These are phyloP conservation scores for Agapornis roseicollis DNA, from an alignment of 2,113 vertebrate species.

Conservation along the genomic window DNA sequence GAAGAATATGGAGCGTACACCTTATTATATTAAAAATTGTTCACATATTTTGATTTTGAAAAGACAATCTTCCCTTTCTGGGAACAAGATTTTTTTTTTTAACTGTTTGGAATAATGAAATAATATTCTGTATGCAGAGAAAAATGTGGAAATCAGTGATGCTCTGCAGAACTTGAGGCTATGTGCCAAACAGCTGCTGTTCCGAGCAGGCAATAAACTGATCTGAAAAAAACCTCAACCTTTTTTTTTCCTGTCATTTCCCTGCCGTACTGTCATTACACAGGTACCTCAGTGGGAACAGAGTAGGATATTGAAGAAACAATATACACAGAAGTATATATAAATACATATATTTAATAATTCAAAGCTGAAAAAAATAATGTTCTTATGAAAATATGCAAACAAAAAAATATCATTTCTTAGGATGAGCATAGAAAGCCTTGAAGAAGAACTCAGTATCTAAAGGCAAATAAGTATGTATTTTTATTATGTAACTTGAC, in stretches of 20 bases:
- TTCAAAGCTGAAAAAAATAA: neutral
- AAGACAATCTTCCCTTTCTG: neutral
- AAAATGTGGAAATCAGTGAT: neutral
- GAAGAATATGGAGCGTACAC: neutral
- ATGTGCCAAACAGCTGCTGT: neutral
- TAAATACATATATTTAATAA: neutral
- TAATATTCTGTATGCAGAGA: neutral
- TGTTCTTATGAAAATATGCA: neutral
- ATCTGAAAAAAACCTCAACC: neutral
- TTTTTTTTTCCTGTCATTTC: neutral
- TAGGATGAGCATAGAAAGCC: neutral
- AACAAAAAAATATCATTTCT: neutral
- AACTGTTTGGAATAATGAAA: neutral
- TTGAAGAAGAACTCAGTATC: neutral
- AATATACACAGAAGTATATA: neutral
- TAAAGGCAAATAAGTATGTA: neutral
- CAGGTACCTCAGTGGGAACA: neutral
- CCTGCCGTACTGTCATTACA: neutral
- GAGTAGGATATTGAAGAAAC: neutral
- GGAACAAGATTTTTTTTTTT: neutral
- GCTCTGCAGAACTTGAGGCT: neutral
- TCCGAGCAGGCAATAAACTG: neutral
- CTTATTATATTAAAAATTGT: neutral
- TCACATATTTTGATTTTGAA: neutral
- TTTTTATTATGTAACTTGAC: neutral